Evolutionary conservation across 2,113 vertebrate species (phyloP).

Genomic region (Castor canadensis): DNA sequence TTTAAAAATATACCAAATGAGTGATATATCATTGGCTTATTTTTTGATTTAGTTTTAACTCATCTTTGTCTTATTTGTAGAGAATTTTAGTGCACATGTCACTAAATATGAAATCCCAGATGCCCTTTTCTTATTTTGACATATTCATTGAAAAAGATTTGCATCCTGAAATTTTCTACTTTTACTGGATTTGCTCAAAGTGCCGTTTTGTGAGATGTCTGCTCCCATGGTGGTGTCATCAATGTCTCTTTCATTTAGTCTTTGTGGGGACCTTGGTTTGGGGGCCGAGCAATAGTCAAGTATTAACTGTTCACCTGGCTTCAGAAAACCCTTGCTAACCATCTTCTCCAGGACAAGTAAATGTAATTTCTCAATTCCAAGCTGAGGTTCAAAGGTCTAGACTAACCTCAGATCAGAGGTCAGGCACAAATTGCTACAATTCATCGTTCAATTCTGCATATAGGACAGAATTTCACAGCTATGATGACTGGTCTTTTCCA

Average conservation of each 20-base stretch:
- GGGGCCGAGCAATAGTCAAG: conserved; percentile 16
- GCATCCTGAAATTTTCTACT: not conserved
- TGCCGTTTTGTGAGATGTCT: not conserved
- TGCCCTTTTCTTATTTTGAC: conserved; percentile 23
- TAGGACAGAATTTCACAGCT: conserved; percentile 86
- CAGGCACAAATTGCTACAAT: conserved; percentile 83
- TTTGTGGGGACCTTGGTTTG: not conserved
- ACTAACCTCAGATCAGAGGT: conserved; percentile 84
- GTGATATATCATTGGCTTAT: conserved; percentile 17
- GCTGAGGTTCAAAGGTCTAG: conserved; percentile 83
- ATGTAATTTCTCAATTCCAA: conserved; percentile 79
- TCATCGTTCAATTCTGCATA: conserved; percentile 85
- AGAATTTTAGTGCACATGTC: not conserved
- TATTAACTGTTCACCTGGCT: conserved; percentile 74
- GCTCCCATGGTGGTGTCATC: accelerated
- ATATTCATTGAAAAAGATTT: not conserved
- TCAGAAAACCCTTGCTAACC: conserved; percentile 53
- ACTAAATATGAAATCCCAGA: not conserved
- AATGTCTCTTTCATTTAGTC: not conserved
- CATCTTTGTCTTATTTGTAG: conserved; percentile 41
- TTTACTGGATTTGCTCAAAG: not conserved
- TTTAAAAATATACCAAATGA: conserved; percentile 60
- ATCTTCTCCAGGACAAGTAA: conserved; percentile 74
- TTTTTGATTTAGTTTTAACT: conserved; percentile 41
- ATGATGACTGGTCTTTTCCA: conserved; percentile 71